Evolutionary conservation across 53 echinoderm and acorn worm genomes (phyloP).

Genomic region (Antedon mediterranea): DNA sequence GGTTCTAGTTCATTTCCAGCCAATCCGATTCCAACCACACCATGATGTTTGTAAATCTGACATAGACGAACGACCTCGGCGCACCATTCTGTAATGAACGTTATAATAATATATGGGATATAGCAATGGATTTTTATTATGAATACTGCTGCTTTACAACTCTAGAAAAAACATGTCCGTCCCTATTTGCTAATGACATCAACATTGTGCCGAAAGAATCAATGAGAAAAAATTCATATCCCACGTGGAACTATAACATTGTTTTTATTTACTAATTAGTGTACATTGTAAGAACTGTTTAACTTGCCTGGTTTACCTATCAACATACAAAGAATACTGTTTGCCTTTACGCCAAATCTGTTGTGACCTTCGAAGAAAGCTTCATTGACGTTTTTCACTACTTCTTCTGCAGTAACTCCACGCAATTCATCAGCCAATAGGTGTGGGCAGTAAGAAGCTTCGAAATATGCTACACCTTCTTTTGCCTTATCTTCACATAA

Average conservation of each 20-base stretch:
- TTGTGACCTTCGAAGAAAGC: constrained; percentile 26
- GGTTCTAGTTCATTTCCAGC: constrained; percentile 32
- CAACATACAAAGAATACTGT: constrained; percentile 22
- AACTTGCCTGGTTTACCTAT: constrained; percentile 28
- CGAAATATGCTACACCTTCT: constrained; percentile 45
- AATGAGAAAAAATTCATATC: too few species aligned
- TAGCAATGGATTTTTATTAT: too few species aligned
- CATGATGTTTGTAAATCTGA: constrained; percentile 19
- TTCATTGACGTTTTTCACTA: constrained; percentile 31
- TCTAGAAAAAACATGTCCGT: too few species aligned
- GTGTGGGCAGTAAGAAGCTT: constrained; percentile 40
- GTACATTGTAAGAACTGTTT: too few species aligned
- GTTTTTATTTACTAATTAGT: too few species aligned
- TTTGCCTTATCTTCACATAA: constrained; percentile 45
- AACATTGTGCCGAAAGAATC: too few species aligned
- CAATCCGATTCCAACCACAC: constrained; percentile 44
- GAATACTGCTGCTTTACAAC: too few species aligned
- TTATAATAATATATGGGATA: neutral
- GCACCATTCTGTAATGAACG: constrained; percentile 32
- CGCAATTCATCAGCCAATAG: constrained; percentile 10
- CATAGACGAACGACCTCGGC: constrained; percentile 32
- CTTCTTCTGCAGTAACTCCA: constrained; percentile 14
- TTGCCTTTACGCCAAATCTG: constrained; percentile 35
- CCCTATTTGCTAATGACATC: too few species aligned
- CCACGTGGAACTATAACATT: too few species aligned